Conservation (phyloP, 2,113 vertebrate species). For the Cheirogaleus medius region DNA sequence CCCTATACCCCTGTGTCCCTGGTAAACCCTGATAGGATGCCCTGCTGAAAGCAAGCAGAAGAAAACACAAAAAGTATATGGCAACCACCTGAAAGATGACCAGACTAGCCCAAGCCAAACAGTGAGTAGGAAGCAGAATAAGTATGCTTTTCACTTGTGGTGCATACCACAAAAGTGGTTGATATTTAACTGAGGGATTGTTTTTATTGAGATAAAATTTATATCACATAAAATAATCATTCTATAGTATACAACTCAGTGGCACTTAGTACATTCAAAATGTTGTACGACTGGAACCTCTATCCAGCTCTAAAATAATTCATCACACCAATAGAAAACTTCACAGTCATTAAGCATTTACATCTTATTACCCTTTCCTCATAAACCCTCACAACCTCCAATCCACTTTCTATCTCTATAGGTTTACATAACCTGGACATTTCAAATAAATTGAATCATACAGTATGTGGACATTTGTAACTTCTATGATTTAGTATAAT, state of each 20-base stretch:
- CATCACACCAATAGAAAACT: neutral
- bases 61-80: neutral
- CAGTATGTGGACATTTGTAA: neutral
- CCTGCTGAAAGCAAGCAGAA: neutral
- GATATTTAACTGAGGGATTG: neutral
- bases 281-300: neutral
- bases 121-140: neutral
- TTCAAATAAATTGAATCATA: neutral
- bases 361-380: neutral
- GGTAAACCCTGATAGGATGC: neutral
- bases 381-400: neutral
- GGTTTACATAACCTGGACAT: neutral
- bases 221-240: neutral
- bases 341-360: neutral
- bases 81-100: neutral
- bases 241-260: neutral
- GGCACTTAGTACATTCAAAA: neutral
- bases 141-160: neutral
- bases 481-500: neutral
- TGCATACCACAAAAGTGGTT: neutral
- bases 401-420: neutral
- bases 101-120: neutral
- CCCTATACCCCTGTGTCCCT: neutral
- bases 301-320: neutral
- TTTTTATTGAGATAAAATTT: neutral